These are phyloP conservation scores for Passer montanus DNA, from an alignment of 2,113 vertebrate genomes.

Conservation along the genomic window DNA sequence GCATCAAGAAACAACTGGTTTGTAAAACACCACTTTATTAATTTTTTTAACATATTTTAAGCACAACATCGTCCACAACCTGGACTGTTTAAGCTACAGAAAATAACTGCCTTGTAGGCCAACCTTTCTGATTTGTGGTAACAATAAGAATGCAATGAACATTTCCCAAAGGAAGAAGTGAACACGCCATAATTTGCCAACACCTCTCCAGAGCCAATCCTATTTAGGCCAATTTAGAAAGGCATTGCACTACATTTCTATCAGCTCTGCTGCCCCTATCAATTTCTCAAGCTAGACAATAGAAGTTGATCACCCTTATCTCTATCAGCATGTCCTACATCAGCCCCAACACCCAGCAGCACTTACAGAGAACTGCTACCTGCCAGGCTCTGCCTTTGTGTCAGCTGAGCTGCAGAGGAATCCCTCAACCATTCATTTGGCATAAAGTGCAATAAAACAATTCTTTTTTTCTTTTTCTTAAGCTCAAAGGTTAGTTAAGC, in stretches of 20 bases:
- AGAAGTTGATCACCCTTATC: background rate
- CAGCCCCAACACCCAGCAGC: background rate
- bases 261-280: background rate
- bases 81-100: background rate
- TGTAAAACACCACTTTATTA: background rate
- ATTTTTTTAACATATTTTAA: background rate
- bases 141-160: background rate
- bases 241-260: background rate
- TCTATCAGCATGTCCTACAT: background rate
- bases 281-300: background rate
- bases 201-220: background rate
- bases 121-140: background rate
- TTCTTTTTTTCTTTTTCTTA: background rate
- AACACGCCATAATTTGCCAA: fast-evolving
- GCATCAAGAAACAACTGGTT: background rate
- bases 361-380: background rate
- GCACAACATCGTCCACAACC: background rate
- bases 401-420: background rate
- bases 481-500: constrained; percentile 5
- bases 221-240: background rate
- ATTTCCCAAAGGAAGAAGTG: background rate
- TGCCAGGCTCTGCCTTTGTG: background rate
- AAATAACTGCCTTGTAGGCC: background rate
- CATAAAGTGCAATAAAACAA: background rate
- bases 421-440: background rate